Conservation (phyloP, 2,797 vertebrate species). For the Microctenopoma stevenorrisi region DNA sequence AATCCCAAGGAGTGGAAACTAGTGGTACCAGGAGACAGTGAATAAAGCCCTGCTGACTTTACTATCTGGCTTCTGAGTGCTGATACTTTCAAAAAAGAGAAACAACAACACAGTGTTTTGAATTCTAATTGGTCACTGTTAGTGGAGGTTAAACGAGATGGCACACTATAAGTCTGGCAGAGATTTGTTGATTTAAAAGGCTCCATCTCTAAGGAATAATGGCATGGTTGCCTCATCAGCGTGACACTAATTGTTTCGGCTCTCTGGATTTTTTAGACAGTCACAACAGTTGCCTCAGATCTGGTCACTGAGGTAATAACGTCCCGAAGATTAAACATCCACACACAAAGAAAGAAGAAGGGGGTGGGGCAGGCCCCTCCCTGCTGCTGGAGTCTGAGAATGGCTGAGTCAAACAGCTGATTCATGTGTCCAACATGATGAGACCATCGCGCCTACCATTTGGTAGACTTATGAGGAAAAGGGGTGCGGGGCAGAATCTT, state of each 20-base stretch:
- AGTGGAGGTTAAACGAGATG: constrained; percentile 64
- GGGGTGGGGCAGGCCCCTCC: constrained; percentile 14
- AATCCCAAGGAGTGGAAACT: constrained; percentile 50
- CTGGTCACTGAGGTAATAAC: constrained; percentile 81
- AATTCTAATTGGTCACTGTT: constrained; percentile 73
- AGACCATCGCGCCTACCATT: constrained; percentile 36
- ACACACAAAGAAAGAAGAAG: constrained; percentile 26
- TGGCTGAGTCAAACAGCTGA: constrained; percentile 74
- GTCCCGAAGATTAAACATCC: constrained; percentile 74
- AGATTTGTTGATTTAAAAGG: constrained; percentile 64
- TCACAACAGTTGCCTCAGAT: constrained; percentile 79
- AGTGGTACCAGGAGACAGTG: constrained; percentile 57
- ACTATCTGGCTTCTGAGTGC: constrained; percentile 56
- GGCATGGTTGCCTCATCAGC: constrained; percentile 62
- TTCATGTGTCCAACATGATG: constrained; percentile 67
- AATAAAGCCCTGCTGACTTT: constrained; percentile 63
- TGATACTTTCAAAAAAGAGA: constrained; percentile 44
- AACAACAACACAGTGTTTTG: constrained; percentile 66
- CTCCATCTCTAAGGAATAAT: constrained; percentile 57
- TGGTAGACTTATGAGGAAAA: constrained; percentile 41
- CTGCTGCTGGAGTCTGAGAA: constrained; percentile 28
- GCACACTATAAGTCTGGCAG: constrained; percentile 67
- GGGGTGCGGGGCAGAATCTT: constrained; percentile 52
- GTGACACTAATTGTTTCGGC: constrained; percentile 50
- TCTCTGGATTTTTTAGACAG: constrained; percentile 73